phyloP scores from a whole-genome alignment of 2,797 vertebrate genomes.

The Pelochelys cantorii region DNA sequence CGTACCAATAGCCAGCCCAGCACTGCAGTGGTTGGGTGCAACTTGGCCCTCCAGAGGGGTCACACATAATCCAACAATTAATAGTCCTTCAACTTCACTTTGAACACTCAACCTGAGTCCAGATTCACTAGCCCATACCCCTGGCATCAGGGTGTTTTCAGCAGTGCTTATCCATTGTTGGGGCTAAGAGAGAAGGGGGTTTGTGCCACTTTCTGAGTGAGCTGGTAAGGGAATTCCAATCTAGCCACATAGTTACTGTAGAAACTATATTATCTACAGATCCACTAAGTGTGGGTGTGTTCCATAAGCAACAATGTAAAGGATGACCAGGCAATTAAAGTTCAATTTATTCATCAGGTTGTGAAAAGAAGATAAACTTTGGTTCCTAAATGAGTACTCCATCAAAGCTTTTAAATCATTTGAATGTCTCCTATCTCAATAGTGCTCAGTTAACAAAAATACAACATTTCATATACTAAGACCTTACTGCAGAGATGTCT shows the following conservation, averaged over 20 bases:
- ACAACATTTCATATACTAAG: neutral
- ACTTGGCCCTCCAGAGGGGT: no score
- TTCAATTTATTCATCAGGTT: conserved; percentile 3
- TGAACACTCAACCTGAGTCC: no score
- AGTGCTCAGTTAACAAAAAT: conserved; percentile 13
- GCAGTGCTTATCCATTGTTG: no score
- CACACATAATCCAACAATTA: no score
- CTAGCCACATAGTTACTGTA: neutral
- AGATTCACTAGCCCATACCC: no score
- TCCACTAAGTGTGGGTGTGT: neutral
- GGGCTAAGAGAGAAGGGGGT: fast-evolving
- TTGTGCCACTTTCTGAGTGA: no score
- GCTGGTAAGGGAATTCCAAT: neutral
- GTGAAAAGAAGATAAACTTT: conserved; percentile 6
- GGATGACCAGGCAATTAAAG: neutral
- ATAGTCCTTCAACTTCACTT: no score
- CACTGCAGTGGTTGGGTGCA: no score
- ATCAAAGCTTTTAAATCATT: conserved; percentile 13
- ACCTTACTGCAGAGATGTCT: neutral
- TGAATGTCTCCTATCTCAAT: neutral
- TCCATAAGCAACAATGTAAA: conserved; percentile 6
- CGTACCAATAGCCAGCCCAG: no score
- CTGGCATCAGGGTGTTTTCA: no score
- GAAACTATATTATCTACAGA: neutral
- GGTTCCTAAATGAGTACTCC: neutral